A percentile compares a stretch with the other conserved stretches of the same genome.
Evolutionary conservation across 1,140 invertebrate species (phyloP).

Genomic region (Solenopsis invicta): DNA sequence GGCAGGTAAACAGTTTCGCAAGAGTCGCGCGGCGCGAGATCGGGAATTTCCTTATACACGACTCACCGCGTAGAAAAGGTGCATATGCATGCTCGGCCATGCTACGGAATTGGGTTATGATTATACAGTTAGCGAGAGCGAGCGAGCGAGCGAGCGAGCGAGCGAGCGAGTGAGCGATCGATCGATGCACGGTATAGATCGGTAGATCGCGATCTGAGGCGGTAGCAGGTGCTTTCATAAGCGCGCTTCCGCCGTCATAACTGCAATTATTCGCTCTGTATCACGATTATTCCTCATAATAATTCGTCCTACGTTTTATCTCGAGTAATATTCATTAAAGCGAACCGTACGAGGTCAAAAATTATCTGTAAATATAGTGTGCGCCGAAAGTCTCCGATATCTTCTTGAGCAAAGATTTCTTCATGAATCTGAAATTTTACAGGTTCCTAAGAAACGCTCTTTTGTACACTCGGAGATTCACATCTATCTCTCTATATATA

Average conservation of each 20-base stretch:
- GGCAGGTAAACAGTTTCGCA: slow-evolving; percentile 85
- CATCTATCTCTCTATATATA: not conserved
- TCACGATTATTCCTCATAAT: slow-evolving; percentile 5
- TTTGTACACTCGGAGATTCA: not conserved
- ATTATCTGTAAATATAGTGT: not conserved
- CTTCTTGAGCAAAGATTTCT: not conserved
- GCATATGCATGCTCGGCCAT: slow-evolving; percentile 8
- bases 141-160: slow-evolving; percentile 58
- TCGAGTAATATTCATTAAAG: slow-evolving; percentile 34
- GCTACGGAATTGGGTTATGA: slow-evolving; percentile 75
- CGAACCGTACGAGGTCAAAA: not conserved
- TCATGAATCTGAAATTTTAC: not conserved
- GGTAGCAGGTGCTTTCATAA: slow-evolving; percentile 51
- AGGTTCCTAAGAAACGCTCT: not conserved
- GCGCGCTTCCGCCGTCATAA: slow-evolving; percentile 54
- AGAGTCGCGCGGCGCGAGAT: slow-evolving; percentile 77
- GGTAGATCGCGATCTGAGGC: slow-evolving; percentile 17
- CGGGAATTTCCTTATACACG: slow-evolving; percentile 84
- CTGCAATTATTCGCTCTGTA: slow-evolving; percentile 8
- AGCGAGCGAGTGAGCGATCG: slow-evolving; percentile 30
- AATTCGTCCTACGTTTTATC: slow-evolving; percentile 26
- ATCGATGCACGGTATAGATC: slow-evolving; percentile 54
- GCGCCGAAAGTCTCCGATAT: not conserved
- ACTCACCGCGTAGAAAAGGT: slow-evolving; percentile 16
- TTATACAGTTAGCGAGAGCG: slow-evolving; percentile 48